phyloP scores from a whole-genome alignment of 92 coral and sea anemone genomes.

The Umimayanthus chanpuru region DNA sequence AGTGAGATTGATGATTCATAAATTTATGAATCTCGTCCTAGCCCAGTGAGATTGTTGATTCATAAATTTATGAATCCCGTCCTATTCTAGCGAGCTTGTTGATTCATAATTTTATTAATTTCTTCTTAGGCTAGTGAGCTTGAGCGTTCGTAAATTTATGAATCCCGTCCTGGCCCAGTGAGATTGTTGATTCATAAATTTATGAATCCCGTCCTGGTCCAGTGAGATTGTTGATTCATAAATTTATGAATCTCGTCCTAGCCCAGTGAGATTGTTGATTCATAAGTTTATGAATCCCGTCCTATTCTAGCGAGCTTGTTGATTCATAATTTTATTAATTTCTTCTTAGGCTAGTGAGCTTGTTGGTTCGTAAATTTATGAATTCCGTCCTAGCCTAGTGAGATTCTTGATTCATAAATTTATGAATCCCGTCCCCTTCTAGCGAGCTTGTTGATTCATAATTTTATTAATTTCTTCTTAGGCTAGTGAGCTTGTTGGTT shows the following conservation, averaged over 20 bases:
- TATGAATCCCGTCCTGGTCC: background rate
- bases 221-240: background rate
- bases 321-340: background rate
- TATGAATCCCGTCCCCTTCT: background rate
- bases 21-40: background rate
- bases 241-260: background rate
- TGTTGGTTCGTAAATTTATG: background rate
- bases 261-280: background rate
- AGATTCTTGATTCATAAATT: background rate
- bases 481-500: background rate
- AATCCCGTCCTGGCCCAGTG: background rate
- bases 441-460: too few species aligned
- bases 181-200: too few species aligned
- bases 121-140: background rate
- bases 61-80: background rate
- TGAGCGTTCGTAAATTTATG: background rate
- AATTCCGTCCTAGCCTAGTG: background rate
- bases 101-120: background rate
- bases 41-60: background rate
- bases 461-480: too few species aligned
- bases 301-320: background rate
- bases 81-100: background rate
- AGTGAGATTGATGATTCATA: background rate
- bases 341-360: background rate
- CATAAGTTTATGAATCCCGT: background rate